A percentile compares a stretch with the other conserved stretches of the same genome.
Conservation (phyloP, 30 jellyfish, hydroid and myxozoan genomes). For the Rhopilema esculentum region DNA sequence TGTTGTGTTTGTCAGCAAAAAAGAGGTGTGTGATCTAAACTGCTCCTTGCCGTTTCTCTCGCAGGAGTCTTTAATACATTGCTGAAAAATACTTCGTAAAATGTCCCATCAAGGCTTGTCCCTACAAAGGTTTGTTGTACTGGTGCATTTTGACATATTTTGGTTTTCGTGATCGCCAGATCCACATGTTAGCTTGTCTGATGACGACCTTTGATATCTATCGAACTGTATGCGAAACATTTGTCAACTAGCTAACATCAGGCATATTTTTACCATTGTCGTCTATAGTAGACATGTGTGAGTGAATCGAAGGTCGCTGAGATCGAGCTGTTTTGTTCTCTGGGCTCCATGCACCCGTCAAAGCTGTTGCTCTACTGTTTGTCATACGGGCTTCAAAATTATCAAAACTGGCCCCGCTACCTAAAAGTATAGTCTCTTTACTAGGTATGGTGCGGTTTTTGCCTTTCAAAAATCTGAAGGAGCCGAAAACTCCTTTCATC, state of each 20-base stretch:
- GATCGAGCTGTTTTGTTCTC: background rate
- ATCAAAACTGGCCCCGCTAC: background rate
- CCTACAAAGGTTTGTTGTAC: too few species aligned
- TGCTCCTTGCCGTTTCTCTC: too few species aligned
- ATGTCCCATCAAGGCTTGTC: too few species aligned
- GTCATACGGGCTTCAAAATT: background rate
- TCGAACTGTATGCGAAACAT: too few species aligned
- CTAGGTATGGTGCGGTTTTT: background rate
- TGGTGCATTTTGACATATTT: too few species aligned
- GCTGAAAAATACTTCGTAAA: too few species aligned
- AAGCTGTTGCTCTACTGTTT: background rate
- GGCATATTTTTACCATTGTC: background rate
- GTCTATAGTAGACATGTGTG: background rate
- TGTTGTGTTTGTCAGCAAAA: too few species aligned
- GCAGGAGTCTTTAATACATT: too few species aligned
- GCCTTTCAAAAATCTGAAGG: background rate
- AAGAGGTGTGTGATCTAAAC: too few species aligned
- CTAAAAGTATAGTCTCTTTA: background rate
- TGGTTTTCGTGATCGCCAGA: too few species aligned
- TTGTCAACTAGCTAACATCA: background rate
- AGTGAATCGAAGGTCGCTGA: background rate
- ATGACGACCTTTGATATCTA: too few species aligned
- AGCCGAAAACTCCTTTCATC: background rate
- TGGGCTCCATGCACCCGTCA: background rate
- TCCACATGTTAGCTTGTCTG: too few species aligned